Conservation (phyloP, 2,888 invertebrate species). For the Atethmia centrago region DNA sequence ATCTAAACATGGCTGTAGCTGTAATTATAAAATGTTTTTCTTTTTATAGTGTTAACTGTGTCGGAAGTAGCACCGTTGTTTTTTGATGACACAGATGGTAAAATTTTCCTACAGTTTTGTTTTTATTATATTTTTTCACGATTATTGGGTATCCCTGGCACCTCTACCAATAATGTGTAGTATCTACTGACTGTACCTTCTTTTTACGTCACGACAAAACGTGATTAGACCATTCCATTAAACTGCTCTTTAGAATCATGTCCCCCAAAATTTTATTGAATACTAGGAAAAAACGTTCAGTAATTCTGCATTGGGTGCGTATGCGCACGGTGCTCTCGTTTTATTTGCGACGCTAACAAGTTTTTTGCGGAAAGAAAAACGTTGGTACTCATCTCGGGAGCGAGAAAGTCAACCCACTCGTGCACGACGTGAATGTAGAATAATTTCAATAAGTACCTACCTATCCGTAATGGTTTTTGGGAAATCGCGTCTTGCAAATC, state of each 20-base stretch:
- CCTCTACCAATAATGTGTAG: not conserved
- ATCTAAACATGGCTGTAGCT: slow-evolving; percentile 36
- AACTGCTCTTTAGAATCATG: slow-evolving; percentile 29
- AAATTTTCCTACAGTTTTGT: not conserved
- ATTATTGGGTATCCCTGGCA: not conserved
- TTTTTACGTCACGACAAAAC: slow-evolving; percentile 42
- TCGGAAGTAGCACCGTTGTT: slow-evolving; percentile 34
- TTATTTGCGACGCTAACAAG: slow-evolving; percentile 79
- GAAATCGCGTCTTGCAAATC: slow-evolving; percentile 17
- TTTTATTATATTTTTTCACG: not conserved
- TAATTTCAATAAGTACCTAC: slow-evolving; percentile 60
- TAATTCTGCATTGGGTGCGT: slow-evolving; percentile 55
- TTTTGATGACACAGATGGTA: slow-evolving; percentile 25
- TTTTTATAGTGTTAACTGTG: slow-evolving; percentile 19
- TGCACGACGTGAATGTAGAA: slow-evolving; percentile 74
- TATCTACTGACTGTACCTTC: not conserved
- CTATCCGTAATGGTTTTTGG: slow-evolving; percentile 42
- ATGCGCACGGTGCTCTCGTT: slow-evolving; percentile 72
- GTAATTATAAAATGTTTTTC: slow-evolving; percentile 49
- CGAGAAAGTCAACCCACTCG: slow-evolving; percentile 80
- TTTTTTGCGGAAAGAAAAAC: slow-evolving; percentile 81
- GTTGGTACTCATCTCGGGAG: slow-evolving; percentile 71
- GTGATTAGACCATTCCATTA: slow-evolving; percentile 47
- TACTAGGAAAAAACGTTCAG: slow-evolving; percentile 45
- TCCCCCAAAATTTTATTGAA: slow-evolving; percentile 42